Base-by-base conservation (phyloP, 2,888 invertebrate genomes). In the Cataglyphis cursor region DNA sequence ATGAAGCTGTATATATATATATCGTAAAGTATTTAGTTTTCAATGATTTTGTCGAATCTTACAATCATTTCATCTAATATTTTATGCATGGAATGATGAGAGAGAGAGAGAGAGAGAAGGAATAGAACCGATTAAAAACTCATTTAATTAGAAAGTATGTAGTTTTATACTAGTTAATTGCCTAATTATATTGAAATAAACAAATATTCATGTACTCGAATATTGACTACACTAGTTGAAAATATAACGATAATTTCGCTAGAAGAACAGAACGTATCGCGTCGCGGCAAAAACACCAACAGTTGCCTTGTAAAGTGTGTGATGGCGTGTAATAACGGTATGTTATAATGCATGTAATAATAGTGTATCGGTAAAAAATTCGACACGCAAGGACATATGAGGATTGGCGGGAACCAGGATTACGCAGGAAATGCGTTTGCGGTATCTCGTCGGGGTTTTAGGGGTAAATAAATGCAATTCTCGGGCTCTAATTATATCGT, bases 371-470 rank as follows among this genome's bases (percentile, higher is more conserved):
- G 38, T 24, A 44, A 70, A 80, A 80, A 72, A 35, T 35, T 24
- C 44, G 78, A 80, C 78, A 80, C 72, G 78, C 78, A 57, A 78
- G 38, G 66, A 65, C 31, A 24, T n/a, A n/a, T 64, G 15, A 44
- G 41, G 31, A 70, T 59, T 44, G 72, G 72, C 31, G 21, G 54
- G 15, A 48, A 54, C 65, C 54, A 51, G 76, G 78, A 80, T 80
- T 80, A 72, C 59, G 72, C 78, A 72, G 78, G 78, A 80, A 80
- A 80, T 44, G 72, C 72, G 66, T 38, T 35, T 18, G 57, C 31
- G 10, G 3, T 70, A 21, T 44, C 57, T 70, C 59, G 31, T 31
- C 59, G 78, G 44, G 35, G 72, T 70, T 78, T 78, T 35, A 48
- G 59, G 72, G 18, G 59, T 61, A 72, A 51, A 78, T 68, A 78